These are phyloP conservation scores for Gallinago solitaria DNA, from an alignment of 2,797 vertebrate species.

Conservation along the genomic window DNA sequence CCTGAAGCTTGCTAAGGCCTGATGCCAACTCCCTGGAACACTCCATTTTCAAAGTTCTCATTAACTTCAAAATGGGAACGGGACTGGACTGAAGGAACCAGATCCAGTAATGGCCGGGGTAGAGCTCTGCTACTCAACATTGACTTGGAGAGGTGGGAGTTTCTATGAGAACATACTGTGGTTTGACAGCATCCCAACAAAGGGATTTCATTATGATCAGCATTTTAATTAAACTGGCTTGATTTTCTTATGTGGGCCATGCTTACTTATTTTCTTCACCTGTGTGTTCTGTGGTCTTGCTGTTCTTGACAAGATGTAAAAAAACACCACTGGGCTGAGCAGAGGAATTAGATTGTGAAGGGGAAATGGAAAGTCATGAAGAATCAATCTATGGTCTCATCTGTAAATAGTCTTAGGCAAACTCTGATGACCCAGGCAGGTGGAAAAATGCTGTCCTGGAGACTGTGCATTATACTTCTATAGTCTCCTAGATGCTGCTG, in stretches of 20 bases:
- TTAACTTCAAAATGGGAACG: neutral
- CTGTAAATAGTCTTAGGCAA: neutral
- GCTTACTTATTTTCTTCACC: neutral
- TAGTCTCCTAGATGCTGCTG: neutral
- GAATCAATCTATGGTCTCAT: neutral
- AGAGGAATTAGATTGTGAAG: neutral
- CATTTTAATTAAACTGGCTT: neutral
- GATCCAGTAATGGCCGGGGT: neutral
- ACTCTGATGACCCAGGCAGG: neutral
- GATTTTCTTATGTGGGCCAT: neutral
- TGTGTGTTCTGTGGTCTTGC: neutral
- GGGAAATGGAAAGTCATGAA: neutral
- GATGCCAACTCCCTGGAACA: neutral
- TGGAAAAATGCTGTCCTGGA: neutral
- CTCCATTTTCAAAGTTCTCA: neutral
- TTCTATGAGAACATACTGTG: neutral
- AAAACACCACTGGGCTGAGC: neutral
- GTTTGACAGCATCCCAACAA: neutral
- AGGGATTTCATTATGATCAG: neutral
- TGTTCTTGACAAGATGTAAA: neutral
- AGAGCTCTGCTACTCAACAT: neutral
- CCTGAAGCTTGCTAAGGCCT: neutral
- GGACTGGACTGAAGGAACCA: neutral
- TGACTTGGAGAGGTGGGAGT: fast-evolving
- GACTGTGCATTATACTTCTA: neutral